Base-by-base conservation (phyloP, 2,888 invertebrate species). In the Apamea crenata region DNA sequence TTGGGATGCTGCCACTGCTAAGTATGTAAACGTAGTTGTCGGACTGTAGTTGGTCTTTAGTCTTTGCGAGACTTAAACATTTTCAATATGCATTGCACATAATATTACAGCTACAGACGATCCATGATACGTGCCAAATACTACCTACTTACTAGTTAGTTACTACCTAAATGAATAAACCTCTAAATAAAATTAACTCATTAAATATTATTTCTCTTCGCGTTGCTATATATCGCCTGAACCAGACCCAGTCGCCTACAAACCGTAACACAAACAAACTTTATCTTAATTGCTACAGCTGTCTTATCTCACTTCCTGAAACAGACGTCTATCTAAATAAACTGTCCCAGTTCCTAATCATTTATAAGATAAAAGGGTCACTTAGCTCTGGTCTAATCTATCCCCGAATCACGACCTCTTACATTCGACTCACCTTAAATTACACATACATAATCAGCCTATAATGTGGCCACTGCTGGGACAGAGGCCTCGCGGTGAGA, bases 231-330 rank as follows among this genome's bases (percentile, higher is more conserved):
- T 4, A 40, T 68, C n/a, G 25, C 1, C 53, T 56, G 29, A 75
- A 67, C 63, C 69, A 74, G 68, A 87, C 72, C 61, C 47, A 66
- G 44, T 66, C 29, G 69, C 74, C 56, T 71, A 74, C 61, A 53
- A 53, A 44, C 32, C 25, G 16, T 21, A 10, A 25, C 10, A n/a
- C 10, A n/a, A 29, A 50, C 40, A 77, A 14, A 61, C 29, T 36
- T 66, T 68, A 84, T 74, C 70, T 74, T n/a, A n/a, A n/a, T n/a
- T 77, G 10, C 36, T 44, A 72, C 65, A 65, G 44, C n/a, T 59
- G 50, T 32, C 61, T 86, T 82, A 86, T 84, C 80, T 72, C 14
- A 84, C 68, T 84, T 84, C 74, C 85, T 80, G 40, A 79, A 59
- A 56, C 56, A 1, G n/a, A 73, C 44, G 32, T 47, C 50, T 59